phyloP scores from a whole-genome alignment of 2,113 vertebrate species.

The Emydocephalus ijimae region DNA sequence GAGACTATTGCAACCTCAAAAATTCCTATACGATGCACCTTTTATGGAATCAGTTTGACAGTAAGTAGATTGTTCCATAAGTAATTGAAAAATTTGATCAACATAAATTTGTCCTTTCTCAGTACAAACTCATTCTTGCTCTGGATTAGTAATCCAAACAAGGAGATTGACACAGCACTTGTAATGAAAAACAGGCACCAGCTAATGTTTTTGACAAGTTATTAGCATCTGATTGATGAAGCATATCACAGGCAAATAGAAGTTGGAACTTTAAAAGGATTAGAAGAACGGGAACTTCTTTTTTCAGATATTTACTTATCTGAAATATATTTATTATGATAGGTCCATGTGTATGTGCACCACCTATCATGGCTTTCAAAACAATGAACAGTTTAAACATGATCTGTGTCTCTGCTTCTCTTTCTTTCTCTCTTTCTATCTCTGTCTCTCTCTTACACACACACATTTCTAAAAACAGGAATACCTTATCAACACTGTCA shows the following conservation, averaged over 20 bases:
- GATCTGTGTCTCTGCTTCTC: too few relatives aligned
- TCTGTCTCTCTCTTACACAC: too few relatives aligned
- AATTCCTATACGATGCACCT: constrained; percentile 15
- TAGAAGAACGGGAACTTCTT: not conserved
- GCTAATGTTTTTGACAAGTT: not conserved
- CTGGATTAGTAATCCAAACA: not conserved
- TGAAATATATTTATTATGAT: not conserved
- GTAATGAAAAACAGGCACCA: not conserved
- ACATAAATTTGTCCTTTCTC: not conserved
- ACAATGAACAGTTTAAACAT: not conserved
- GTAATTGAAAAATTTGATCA: constrained; percentile 1
- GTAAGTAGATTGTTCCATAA: constrained; percentile 2
- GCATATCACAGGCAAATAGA: not conserved
- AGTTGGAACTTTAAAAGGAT: not conserved
- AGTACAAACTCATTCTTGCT: not conserved
- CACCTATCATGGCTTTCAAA: not conserved
- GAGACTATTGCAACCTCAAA: not conserved
- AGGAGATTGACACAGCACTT: not conserved
- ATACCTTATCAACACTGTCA: too few relatives aligned
- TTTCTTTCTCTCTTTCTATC: too few relatives aligned
- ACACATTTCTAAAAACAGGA: not conserved
- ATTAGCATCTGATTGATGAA: not conserved
- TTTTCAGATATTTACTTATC: not conserved
- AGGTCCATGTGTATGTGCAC: not conserved
- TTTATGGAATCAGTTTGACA: constrained; percentile 3